Conservation (phyloP, 2,797 vertebrate species). For the Chelonia mydas region DNA sequence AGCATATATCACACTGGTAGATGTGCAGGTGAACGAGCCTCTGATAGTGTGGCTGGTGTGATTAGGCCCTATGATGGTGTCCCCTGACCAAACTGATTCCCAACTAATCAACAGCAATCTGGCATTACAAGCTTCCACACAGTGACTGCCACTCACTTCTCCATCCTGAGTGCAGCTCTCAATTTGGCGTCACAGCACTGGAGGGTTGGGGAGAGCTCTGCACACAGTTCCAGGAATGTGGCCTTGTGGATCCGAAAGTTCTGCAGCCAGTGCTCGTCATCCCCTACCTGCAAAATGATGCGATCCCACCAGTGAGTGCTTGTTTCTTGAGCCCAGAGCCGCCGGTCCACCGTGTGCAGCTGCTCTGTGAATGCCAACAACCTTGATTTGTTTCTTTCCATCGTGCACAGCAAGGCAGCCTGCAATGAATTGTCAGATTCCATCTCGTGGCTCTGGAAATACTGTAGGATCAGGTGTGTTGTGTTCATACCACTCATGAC, state of each 20-base stretch:
- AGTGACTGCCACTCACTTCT: background rate
- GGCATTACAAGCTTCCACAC: background rate
- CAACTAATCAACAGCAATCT: background rate
- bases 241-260: background rate
- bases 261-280: background rate
- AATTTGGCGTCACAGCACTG: background rate
- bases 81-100: background rate
- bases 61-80: too few relatives aligned
- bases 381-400: background rate
- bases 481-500: background rate
- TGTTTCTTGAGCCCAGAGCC: background rate
- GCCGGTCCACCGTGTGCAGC: background rate
- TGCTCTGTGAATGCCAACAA: background rate
- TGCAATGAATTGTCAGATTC: background rate
- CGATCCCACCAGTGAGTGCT: background rate
- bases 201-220: background rate
- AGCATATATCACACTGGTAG: too few relatives aligned
- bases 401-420: background rate
- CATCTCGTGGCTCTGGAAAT: background rate
- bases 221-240: background rate
- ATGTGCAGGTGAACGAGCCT: too few relatives aligned
- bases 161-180: background rate
- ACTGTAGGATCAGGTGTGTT: background rate
- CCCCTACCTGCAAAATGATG: background rate
- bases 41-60: too few relatives aligned